Base-by-base conservation (phyloP, 2,113 vertebrate species). In the Sylvia atricapilla region DNA sequence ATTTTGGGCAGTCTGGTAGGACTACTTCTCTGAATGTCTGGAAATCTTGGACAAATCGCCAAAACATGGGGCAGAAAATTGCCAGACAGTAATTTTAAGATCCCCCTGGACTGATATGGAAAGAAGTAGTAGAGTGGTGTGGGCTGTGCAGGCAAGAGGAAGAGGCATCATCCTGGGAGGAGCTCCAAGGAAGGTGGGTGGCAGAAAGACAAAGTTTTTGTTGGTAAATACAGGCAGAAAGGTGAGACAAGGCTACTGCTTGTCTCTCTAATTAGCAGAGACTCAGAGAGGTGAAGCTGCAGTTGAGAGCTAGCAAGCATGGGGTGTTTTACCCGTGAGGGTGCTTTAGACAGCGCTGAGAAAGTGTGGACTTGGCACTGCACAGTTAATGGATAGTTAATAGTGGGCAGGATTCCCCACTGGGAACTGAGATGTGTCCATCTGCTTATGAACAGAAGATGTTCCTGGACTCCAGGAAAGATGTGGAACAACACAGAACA, bases 291-390 rank as follows among this genome's bases (percentile, higher is more conserved):
- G 43, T 85, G 33, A 91, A 94, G 46, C 46, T 83, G 74, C 58
- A 66, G 73, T 62, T 66, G 28, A 56, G 25, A 35, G 11, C 47
- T 43, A 35, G 25, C 28, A 73, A 50, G 28, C 35, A 43, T 0
- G 0, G 59, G 72, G 22, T 63, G 46, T 67, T 95, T 87, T n/a
- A 58, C 12, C 15, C 1, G 0, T 20, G 37, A n/a, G 11, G 10
- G 17, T 73, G 22, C 55, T 80, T 84, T 52, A 75, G 73, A 47
- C 4, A 5, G 13, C 4, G 14, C 37, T 66, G 49, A 41, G 18
- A 23, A 74, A 39, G 16, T 2, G 20, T 28, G 37, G 50, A 33
- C 17, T 74, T 35, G 39, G 47, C 17, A 31, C 9, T 83, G 19
- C 28, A 8, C 17, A 23, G n/a, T 62, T 41, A 90, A 41, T 12